Evolutionary conservation across 2,797 vertebrate species (phyloP).

Genomic region (Tenualosa thibaudeaui): DNA sequence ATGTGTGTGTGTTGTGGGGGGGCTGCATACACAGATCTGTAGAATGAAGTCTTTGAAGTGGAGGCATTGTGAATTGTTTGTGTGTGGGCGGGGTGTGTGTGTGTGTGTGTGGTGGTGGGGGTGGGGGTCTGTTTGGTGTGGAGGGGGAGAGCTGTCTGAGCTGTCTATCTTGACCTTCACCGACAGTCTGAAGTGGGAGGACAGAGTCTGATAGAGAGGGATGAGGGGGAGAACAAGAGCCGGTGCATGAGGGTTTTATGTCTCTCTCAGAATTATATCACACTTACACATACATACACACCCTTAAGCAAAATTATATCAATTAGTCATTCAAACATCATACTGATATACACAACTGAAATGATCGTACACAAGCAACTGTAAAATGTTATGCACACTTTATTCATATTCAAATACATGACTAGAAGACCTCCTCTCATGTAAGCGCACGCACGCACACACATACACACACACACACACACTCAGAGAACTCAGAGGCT

Average conservation of each 20-base stretch:
- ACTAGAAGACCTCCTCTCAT: too few species aligned
- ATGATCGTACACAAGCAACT: too few species aligned
- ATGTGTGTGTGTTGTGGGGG: slow-evolving; percentile 24
- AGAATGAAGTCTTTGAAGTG: slow-evolving; percentile 52
- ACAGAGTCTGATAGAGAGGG: slow-evolving; percentile 1
- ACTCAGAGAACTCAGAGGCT: too few species aligned
- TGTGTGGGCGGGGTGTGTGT: neutral
- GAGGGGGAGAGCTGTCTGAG: slow-evolving; percentile 31
- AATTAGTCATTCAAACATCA: too few species aligned
- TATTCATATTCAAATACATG: too few species aligned
- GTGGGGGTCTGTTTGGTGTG: neutral
- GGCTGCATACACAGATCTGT: slow-evolving; percentile 14
- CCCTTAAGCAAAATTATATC: neutral
- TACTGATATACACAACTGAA: too few species aligned
- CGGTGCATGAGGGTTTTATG: slow-evolving; percentile 27
- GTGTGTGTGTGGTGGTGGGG: neutral
- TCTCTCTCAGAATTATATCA: neutral
- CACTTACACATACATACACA: neutral
- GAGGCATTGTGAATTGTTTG: slow-evolving; percentile 54
- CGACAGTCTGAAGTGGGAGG: slow-evolving; percentile 6
- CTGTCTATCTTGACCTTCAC: slow-evolving; percentile 56
- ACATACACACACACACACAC: too few species aligned
- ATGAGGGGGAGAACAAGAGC: slow-evolving; percentile 30
- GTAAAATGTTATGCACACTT: too few species aligned
- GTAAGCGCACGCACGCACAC: too few species aligned